phyloP scores from a whole-genome alignment of 2,113 vertebrate genomes.

The Cyphomyrus plagiostoma region DNA sequence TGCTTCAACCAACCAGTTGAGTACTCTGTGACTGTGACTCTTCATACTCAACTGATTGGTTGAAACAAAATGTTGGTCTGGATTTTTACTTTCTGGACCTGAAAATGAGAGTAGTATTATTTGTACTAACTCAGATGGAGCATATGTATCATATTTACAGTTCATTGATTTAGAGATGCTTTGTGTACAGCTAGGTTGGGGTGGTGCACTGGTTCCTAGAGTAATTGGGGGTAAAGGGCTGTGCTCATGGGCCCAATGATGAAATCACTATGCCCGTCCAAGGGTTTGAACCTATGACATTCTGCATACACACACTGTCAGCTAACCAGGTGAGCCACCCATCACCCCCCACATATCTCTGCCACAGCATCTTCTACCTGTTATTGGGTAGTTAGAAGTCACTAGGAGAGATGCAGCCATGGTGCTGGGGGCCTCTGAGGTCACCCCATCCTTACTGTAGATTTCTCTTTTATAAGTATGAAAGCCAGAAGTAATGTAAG shows the following conservation, averaged over 20 bases:
- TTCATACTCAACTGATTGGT: background rate
- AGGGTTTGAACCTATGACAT: background rate
- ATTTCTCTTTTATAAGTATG: background rate
- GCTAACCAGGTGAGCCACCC: background rate
- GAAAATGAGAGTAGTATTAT: background rate
- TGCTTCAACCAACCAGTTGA: too few species aligned
- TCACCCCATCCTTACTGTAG: background rate
- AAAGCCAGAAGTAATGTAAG: background rate
- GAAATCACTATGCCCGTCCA: background rate
- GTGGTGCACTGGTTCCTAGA: background rate
- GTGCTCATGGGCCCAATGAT: background rate
- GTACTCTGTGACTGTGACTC: background rate
- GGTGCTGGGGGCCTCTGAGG: background rate
- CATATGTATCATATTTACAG: background rate
- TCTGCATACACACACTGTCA: background rate
- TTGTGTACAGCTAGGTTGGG: background rate
- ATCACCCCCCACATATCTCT: background rate
- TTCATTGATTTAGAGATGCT: background rate
- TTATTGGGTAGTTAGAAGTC: background rate
- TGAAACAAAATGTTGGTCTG: background rate
- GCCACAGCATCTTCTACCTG: background rate
- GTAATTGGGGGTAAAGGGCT: background rate
- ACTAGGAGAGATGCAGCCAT: background rate
- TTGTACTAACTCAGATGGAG: background rate
- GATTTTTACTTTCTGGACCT: background rate